phyloP scores from a whole-genome alignment of 2,888 invertebrate genomes.

The Tiliacea citrago region DNA sequence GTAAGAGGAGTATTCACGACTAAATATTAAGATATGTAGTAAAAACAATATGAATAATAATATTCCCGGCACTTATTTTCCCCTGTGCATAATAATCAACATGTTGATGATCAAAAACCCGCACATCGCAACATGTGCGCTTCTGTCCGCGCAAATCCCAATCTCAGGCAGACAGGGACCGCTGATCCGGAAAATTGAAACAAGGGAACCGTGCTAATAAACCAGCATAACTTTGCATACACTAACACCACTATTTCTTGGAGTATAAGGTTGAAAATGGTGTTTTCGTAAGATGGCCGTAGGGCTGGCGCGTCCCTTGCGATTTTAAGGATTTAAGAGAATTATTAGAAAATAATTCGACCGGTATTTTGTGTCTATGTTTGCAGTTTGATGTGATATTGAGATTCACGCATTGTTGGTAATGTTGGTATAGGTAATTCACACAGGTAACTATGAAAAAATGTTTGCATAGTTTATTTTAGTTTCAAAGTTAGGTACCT shows the following conservation, averaged over 20 bases:
- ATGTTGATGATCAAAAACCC: conserved; percentile 65
- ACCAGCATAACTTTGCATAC: conserved; percentile 36
- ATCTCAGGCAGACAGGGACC: conserved; percentile 81
- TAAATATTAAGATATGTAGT: too few relatives aligned
- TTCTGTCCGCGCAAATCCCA: conserved; percentile 67
- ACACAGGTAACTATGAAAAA: not conserved
- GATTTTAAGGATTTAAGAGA: conserved; percentile 81
- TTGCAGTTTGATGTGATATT: conserved; percentile 53
- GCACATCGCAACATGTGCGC: conserved; percentile 78
- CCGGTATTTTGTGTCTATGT: conserved; percentile 55
- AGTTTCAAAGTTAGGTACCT: not conserved
- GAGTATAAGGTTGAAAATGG: conserved; percentile 9
- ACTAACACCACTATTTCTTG: conserved; percentile 14
- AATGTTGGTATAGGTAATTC: not conserved
- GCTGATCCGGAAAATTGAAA: conserved; percentile 88
- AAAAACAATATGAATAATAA: not conserved
- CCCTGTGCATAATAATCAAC: conserved; percentile 55
- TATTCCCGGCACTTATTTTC: conserved; percentile 19
- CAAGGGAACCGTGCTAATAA: conserved; percentile 68
- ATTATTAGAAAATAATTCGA: conserved; percentile 79
- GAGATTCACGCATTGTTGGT: not conserved
- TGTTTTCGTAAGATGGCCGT: not conserved
- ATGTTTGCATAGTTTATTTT: too few relatives aligned
- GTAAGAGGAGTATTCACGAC: too few relatives aligned
- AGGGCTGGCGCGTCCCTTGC: conserved; percentile 75